Evolutionary conservation across 2,113 vertebrate species (phyloP), one percentile per base, ranked within the genome.

Genomic region (Acrocephalus arundinaceus): DNA sequence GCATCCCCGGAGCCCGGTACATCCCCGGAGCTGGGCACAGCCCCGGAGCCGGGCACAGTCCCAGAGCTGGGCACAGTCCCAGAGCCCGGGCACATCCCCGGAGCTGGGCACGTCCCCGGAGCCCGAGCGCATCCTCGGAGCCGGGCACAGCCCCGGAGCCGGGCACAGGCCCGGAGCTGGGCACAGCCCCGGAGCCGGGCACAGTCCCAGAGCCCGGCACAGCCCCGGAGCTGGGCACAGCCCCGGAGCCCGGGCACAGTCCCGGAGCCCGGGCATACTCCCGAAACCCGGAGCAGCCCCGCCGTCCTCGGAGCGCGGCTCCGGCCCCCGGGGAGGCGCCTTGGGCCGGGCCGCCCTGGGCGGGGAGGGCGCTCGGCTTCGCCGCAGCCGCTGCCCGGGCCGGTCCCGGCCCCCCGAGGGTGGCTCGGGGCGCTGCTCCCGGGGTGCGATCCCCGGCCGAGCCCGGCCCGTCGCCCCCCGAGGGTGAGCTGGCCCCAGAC

Each of bases 151-250:
- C 9, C 24, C 27, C 7, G 7, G 5, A 62, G 58, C 35, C 35
- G 0, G 5, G 39, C 2, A 55, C 5, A 28, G 6, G 5, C 12
- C 25, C 8, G 11, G 35, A 17, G 35, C 13, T 4, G 0, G 8
- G 21, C 3, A 72, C 15, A 33, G 0, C 5, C 27, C 28, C 15
- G 14, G 39, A 45, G 41, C 24, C 4, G 0, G 15, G 71, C 5
- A 70, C n/a, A 76, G 0, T 4, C 10, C 67, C 15, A 7, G 14
- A 39, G 28, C 48, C 10, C 1, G 18, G 37, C 10, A 65, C 8
- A 25, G 8, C 4, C 22, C 11, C 4, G 12, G 5, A 48, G 16
- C 45, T 6, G 2, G 19, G 39, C 20, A 45, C 28, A 66, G 0
- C 15, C 22, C 39, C 8, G 25, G 61, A 41, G 37, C 10, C 6